These are phyloP conservation scores for Australoheros facetus DNA, from an alignment of 2,797 vertebrate genomes.

Conservation along the genomic window DNA sequence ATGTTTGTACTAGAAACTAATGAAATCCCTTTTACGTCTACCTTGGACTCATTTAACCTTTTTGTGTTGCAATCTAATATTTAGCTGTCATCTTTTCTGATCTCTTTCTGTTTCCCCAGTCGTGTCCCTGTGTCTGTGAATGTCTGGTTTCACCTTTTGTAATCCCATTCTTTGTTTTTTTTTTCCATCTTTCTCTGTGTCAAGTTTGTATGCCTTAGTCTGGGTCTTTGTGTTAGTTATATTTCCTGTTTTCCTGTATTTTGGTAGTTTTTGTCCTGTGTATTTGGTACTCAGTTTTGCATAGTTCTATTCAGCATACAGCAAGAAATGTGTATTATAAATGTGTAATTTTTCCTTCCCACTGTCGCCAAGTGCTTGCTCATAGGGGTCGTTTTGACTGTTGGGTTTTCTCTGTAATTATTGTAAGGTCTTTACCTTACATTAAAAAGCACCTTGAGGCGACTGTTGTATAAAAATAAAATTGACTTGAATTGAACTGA, in stretches of 20 bases:
- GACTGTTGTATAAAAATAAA: no score
- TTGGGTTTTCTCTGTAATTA: no score
- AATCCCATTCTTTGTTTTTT: background rate
- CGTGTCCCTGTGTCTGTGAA: background rate
- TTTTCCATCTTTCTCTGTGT: background rate
- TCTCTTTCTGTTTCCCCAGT: background rate
- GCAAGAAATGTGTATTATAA: no score
- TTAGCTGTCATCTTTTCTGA: background rate
- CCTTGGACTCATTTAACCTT: background rate
- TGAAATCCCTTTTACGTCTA: background rate
- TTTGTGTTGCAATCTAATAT: background rate
- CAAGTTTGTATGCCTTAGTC: background rate
- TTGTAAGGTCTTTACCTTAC: no score
- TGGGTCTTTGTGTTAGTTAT: background rate
- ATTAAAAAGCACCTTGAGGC: no score
- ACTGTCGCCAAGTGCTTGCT: no score
- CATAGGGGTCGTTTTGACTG: no score
- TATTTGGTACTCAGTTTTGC: no score
- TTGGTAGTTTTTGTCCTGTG: background rate
- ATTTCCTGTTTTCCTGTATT: background rate
- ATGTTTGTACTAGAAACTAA: background rate
- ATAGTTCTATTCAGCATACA: no score
- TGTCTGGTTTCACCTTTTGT: background rate
- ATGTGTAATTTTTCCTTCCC: no score
- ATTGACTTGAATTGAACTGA: background rate